These are phyloP conservation scores for Eupithecia centaureata DNA, from an alignment of 2,888 invertebrate genomes.

Conservation along the genomic window DNA sequence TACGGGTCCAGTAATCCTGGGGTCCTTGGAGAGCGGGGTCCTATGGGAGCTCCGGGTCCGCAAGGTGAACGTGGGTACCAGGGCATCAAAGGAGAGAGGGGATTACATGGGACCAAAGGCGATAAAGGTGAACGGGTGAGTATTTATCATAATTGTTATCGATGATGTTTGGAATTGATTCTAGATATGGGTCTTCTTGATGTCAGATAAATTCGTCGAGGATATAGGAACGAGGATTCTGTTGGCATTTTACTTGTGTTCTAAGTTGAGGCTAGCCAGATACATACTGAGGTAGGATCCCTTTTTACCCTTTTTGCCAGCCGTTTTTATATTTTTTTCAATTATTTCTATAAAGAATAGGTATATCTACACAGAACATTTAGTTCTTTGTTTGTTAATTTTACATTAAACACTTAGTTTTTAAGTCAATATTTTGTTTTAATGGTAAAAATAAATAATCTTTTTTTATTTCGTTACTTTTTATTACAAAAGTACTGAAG, in stretches of 20 bases:
- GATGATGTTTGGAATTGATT: neutral
- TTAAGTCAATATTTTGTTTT: too few relatives aligned
- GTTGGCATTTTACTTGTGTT: neutral
- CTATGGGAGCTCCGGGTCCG: slow-evolving; percentile 86
- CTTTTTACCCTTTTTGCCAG: too few relatives aligned
- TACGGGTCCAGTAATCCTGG: slow-evolving; percentile 83
- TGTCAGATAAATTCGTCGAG: too few relatives aligned
- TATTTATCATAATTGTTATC: slow-evolving; percentile 43
- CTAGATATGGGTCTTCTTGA: neutral
- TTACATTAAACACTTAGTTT: too few relatives aligned
- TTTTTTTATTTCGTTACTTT: too few relatives aligned
- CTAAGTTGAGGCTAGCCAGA: neutral
- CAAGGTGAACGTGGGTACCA: slow-evolving; percentile 86
- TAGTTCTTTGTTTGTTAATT: too few relatives aligned
- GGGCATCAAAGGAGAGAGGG: slow-evolving; percentile 85
- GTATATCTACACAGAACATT: too few relatives aligned
- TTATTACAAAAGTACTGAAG: too few relatives aligned
- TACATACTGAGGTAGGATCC: too few relatives aligned
- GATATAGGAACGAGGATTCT: neutral
- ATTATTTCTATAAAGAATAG: too few relatives aligned
- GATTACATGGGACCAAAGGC: slow-evolving; percentile 85
- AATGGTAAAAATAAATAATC: too few relatives aligned
- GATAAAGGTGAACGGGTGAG: slow-evolving; percentile 90
- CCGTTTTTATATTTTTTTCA: too few relatives aligned
- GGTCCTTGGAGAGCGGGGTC: slow-evolving; percentile 87